Evolutionary conservation across 1,140 invertebrate genomes (phyloP), one percentile per base, ranked within the genome.

Genomic region (Polyergus mexicanus): DNA sequence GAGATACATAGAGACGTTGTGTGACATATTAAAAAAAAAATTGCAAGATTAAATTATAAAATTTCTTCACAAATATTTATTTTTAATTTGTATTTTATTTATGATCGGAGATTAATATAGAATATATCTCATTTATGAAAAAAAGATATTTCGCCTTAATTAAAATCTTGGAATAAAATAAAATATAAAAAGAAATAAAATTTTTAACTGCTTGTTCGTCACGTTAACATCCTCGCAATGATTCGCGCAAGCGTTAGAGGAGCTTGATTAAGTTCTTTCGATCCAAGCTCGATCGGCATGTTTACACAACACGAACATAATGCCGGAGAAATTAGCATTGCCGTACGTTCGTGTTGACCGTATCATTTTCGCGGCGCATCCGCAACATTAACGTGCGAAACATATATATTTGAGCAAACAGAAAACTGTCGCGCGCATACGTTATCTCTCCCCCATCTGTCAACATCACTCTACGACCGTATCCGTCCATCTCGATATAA

Each of bases 281-380:
- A 66, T 54, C 51, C 47, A 10, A n/a, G 28, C 32, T 2, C 76
- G 75, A 69, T 69, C 41, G 51, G 19, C 41, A 35, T 35, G 65
- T 83, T 62, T 68, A 47, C 68, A 47, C 54, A 54, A 60, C 38
- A 60, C 54, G 38, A 44, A 38, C 16, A 16, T 62, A 22, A 62
- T 35, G 54, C 13, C 28, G 68, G 2, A 44, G 32, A 47, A 86
- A 75, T 84, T 84, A 74, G 54, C 62, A 71, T 83, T 41, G 60
- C 44, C 35, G 63, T 51, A 38, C 58, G 22, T 62, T 88, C 22
- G 51, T 76, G 71, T 74, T 75, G 35, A 71, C 68, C 71, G 72
- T 87, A 81, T 87, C 89, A 68, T 85, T 87, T 89, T 68, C 75
- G 69, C 86, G 69, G n/a, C 88, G 77, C 86, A 81, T 89, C 88